Conservation (phyloP, 2,113 vertebrate genomes). For the Vulpes lagopus region DNA sequence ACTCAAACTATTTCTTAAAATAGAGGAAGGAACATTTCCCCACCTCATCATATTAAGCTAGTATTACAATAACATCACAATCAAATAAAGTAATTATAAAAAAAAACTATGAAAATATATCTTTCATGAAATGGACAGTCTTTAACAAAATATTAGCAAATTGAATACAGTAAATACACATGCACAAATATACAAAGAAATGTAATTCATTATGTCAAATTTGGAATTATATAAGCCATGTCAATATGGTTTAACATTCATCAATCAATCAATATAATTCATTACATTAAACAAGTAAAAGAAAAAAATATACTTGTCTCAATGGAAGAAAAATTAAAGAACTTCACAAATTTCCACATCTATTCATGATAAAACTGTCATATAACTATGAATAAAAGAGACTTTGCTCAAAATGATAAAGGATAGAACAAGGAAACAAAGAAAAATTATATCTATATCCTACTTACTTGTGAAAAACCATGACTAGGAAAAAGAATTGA, state of each 20-base stretch:
- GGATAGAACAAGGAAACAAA: background rate
- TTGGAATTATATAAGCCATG: background rate
- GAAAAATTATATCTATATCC: background rate
- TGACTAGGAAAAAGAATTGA: background rate
- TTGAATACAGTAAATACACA: background rate
- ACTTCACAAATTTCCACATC: background rate
- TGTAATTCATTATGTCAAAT: background rate
- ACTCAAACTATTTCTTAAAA: background rate
- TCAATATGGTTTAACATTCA: background rate
- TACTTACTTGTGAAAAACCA: background rate
- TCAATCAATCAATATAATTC: background rate
- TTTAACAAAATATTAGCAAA: background rate
- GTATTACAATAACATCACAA: background rate
- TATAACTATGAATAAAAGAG: background rate
- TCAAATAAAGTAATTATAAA: background rate
- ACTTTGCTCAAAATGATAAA: background rate
- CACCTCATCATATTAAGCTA: background rate
- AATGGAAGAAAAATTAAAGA: background rate
- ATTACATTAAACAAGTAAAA: background rate
- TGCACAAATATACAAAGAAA: background rate
- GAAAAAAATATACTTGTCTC: background rate
- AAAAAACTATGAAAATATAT: background rate
- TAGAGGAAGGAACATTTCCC: background rate
- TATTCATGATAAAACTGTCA: background rate
- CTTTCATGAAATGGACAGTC: background rate